These are phyloP conservation scores for Polyodon spathula DNA, from an alignment of 2,113 vertebrate genomes.

Conservation along the genomic window DNA sequence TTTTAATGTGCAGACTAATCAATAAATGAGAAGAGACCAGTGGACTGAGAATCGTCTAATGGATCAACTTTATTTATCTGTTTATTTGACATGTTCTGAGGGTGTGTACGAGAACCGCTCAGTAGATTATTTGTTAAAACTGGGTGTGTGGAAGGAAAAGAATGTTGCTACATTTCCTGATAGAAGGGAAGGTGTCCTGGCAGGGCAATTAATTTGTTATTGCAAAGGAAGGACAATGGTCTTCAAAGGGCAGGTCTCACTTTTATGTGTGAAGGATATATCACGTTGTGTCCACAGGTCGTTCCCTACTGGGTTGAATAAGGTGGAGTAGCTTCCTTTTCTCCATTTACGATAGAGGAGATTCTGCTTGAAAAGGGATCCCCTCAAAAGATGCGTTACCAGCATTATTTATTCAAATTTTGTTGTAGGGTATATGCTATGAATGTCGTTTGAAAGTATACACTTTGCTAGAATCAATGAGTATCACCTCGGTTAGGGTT, in stretches of 20 bases:
- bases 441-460: too few relatives aligned
- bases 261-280: constrained; percentile 16
- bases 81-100: too few relatives aligned
- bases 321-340: background rate
- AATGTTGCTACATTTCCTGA: constrained; percentile 9
- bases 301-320: background rate
- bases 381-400: constrained; percentile 8
- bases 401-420: background rate
- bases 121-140: too few relatives aligned
- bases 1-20: too few relatives aligned
- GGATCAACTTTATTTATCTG: too few relatives aligned
- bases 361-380: constrained; percentile 1
- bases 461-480: too few relatives aligned
- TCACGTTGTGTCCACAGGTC: constrained; percentile 14
- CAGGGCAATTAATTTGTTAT: constrained; percentile 22
- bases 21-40: too few relatives aligned
- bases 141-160: background rate
- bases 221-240: constrained; percentile 11
- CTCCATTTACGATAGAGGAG: constrained; percentile 5
- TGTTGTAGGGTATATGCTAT: too few relatives aligned
- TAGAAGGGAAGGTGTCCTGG: constrained; percentile 14
- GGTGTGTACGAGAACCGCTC: too few relatives aligned
- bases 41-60: too few relatives aligned
- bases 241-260: constrained; percentile 22
- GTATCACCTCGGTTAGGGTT: too few relatives aligned